Conservation (phyloP, 1,140 invertebrate genomes). For the Phthorimaea operculella region DNA sequence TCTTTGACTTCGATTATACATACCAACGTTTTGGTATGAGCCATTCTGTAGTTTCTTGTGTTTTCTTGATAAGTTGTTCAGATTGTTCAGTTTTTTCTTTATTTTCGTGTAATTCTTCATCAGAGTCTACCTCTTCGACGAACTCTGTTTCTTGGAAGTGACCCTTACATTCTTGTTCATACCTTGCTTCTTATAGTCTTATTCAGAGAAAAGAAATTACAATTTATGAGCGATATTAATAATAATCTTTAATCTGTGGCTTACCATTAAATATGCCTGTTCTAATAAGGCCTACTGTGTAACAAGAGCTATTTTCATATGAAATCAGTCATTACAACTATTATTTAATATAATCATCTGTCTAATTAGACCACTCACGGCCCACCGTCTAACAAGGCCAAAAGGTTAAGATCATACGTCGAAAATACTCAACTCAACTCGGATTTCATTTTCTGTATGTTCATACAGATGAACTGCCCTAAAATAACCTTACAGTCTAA, state of each 20-base stretch:
- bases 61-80: conserved; percentile 9
- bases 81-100: conserved; percentile 10
- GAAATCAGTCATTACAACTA: no score
- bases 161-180: conserved; percentile 33
- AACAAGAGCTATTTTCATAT: no score
- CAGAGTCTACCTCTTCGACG: conserved; percentile 62
- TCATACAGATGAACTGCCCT: no score
- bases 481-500: no score
- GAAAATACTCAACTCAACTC: no score
- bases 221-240: not conserved
- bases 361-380: no score
- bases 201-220: conserved; percentile 29
- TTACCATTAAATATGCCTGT: not conserved
- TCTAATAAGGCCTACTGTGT: no score
- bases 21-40: not conserved
- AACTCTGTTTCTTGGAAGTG: conserved; percentile 28
- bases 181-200: conserved; percentile 46
- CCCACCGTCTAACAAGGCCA: no score
- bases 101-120: conserved; percentile 35
- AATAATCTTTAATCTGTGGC: not conserved
- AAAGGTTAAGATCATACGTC: no score
- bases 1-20: not conserved
- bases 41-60: not conserved
- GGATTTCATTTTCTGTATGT: no score
- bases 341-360: no score